Base-by-base conservation (phyloP, 2,113 vertebrate genomes). In the Neogale vison region DNA sequence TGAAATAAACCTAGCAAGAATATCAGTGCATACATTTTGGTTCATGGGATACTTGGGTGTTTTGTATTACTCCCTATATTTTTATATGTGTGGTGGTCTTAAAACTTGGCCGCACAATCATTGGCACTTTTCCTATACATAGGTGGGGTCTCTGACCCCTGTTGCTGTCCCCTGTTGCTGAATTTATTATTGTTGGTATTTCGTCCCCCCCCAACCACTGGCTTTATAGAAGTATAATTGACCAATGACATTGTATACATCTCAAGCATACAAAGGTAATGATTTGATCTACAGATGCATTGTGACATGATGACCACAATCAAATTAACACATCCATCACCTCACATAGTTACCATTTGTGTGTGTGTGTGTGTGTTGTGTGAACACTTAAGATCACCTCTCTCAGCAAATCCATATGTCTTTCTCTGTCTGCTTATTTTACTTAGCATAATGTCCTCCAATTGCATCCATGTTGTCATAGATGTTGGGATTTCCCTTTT, bases 1-100 rank as follows among this genome's bases (percentile, higher is more conserved):
- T 90, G 91, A 90, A 91, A n/a, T 29, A 93, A 91, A 55, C 20
- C 26, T 69, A 85, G 13, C 26, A 88, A 90, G 50, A 90, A 59
- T 85, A 15, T 76, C 55, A 52, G 55, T 81, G 42, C 39, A 88
- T 76, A 93, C 79, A 74, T 92, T 80, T 39, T 85, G 52, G 21
- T 36, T 84, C n/a, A 84, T 84, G 47, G 47, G 52, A 47, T 79
- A 90, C 34, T 63, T 88, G 72, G 2, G 29, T 84, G 14, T 63
- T 21, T 71, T 92, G 50, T 74, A 39, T 77, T 94, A 65, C 45
- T 88, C 8, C 63, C 47, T 93, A 29, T 65, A 90, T 71, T 42
- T 93, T 90, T 85, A 23, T 71, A 82, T 36, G 23, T 92, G 24
- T 61, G 31, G 24, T 67, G 20, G 5, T 63, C 61, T 91, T 57